These are phyloP conservation scores for Tamandua tetradactyla DNA, from an alignment of 2,797 vertebrate species.

Conservation along the genomic window DNA sequence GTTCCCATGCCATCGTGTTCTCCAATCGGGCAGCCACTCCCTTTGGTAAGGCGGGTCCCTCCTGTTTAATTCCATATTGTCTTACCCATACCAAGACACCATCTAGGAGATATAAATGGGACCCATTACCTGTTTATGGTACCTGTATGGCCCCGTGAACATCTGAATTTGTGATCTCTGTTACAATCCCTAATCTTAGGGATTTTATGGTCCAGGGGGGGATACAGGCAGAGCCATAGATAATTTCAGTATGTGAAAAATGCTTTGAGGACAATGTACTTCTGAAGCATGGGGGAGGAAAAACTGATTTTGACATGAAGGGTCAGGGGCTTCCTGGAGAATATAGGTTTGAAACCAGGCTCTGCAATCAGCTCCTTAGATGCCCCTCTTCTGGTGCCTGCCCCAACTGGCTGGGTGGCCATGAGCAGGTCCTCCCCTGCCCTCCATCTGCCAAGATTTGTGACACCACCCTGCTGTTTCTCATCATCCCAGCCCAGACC, in stretches of 20 bases:
- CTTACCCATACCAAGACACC: background rate
- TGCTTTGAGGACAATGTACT: background rate
- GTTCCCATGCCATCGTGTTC: too few relatives aligned
- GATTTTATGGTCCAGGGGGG: background rate
- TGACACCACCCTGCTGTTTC: background rate
- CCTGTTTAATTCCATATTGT: background rate
- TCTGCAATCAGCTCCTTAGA: accelerated
- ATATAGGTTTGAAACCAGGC: background rate
- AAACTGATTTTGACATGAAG: background rate
- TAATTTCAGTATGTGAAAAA: background rate
- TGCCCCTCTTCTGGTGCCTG: background rate
- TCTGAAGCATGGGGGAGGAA: background rate
- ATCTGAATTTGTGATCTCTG: background rate
- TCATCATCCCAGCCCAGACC: background rate
- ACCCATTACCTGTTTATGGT: background rate
- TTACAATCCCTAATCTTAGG: background rate
- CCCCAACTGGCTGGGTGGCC: background rate
- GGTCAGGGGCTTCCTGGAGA: background rate
- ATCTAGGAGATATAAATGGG: background rate
- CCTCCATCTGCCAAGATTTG: background rate
- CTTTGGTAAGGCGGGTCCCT: background rate
- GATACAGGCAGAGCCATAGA: background rate
- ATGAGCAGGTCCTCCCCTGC: background rate
- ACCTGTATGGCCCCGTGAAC: background rate
- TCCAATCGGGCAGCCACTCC: background rate